Evolutionary conservation across 2,797 vertebrate genomes (phyloP).

Genomic region (Basileuterus tristriatus): DNA sequence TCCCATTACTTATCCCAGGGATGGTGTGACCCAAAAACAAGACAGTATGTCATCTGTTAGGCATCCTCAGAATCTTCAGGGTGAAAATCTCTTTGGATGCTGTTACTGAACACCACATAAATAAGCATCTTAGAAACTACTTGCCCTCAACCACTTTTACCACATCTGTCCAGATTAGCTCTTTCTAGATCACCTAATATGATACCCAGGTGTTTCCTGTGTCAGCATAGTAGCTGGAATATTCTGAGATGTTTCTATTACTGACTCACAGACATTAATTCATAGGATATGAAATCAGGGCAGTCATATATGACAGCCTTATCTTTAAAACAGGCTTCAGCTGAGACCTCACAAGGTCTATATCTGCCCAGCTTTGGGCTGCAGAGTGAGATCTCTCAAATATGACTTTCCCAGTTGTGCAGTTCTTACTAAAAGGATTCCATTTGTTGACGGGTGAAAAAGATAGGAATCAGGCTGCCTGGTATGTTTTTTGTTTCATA

Average conservation of each 20-base stretch:
- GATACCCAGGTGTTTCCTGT: conserved; percentile 6
- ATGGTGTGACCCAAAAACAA: not conserved
- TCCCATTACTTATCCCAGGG: not conserved
- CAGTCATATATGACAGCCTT: not conserved
- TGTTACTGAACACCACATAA: not conserved
- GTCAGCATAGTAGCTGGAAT: not conserved
- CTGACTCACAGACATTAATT: not conserved
- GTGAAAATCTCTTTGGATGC: not conserved
- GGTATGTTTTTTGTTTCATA: not conserved
- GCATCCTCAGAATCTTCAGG: conserved; percentile 2
- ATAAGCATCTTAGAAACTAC: not conserved
- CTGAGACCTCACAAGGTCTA: not conserved
- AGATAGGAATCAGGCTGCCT: not conserved
- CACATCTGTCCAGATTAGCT: not conserved
- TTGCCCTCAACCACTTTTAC: not conserved
- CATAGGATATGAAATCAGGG: not conserved
- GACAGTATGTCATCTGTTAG: conserved; percentile 19
- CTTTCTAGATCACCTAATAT: not conserved
- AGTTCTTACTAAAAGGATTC: not conserved
- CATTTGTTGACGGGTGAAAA: not conserved
- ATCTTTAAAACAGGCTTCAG: not conserved
- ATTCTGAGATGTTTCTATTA: not conserved
- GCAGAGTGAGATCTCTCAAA: not conserved
- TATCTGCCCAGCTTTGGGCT: not conserved
- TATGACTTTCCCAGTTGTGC: not conserved